Evolutionary conservation across 2,888 invertebrate genomes (phyloP).

Genomic region (Lasioglossum oenotherae): DNA sequence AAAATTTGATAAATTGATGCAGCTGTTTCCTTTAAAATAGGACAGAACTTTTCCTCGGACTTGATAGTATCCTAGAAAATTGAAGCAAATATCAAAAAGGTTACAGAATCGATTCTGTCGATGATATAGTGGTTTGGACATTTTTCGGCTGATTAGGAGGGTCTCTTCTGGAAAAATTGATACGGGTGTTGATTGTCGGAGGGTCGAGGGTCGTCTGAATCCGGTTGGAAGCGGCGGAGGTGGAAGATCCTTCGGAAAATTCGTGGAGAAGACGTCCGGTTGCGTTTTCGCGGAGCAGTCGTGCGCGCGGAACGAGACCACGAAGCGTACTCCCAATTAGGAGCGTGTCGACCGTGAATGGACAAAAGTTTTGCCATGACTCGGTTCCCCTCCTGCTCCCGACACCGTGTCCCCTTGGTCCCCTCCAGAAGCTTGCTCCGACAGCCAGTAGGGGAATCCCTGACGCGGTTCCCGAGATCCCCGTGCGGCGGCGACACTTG

Average conservation of each 20-base stretch:
- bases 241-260: conserved; percentile 32
- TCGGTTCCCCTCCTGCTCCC: conserved; percentile 50
- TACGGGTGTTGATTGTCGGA: not conserved
- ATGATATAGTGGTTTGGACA: not conserved
- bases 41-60: too few relatives aligned
- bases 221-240: not conserved
- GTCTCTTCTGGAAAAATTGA: not conserved
- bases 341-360: conserved; percentile 76
- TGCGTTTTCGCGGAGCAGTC: conserved; percentile 59
- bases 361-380: conserved; percentile 82
- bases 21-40: too few relatives aligned
- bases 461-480: conserved; percentile 80
- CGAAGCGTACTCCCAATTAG: conserved; percentile 79
- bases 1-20: too few relatives aligned
- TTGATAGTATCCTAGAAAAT: not conserved
- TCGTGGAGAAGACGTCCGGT: conserved; percentile 50
- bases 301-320: conserved; percentile 75
- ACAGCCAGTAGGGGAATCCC: conserved; percentile 75
- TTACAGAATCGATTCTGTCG: not conserved
- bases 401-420: conserved; percentile 42
- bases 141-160: not conserved
- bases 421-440: conserved; percentile 50
- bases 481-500: conserved; percentile 82
- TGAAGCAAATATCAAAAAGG: not conserved
- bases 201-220: not conserved